These are phyloP conservation scores for Tetragonula carbonaria DNA, from an alignment of 2,888 invertebrate genomes.

Conservation along the genomic window DNA sequence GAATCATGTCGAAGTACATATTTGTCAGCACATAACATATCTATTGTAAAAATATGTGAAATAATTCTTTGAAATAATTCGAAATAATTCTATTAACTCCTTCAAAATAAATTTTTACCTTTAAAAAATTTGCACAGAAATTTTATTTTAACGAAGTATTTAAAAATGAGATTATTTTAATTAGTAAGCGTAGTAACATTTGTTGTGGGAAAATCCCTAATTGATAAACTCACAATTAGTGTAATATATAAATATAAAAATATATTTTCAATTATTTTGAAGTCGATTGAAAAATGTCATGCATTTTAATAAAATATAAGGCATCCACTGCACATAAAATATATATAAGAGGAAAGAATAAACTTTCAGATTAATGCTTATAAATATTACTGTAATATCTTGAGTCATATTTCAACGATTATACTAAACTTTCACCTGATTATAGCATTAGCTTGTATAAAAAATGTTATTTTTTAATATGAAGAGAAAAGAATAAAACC, in stretches of 20 bases:
- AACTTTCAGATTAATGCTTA: neutral
- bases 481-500: conserved; percentile 46
- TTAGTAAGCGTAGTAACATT: no score
- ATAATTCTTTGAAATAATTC: neutral
- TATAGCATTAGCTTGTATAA: conserved; percentile 5
- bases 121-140: no score
- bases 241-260: no score
- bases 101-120: no score
- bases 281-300: no score
- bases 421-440: conserved; percentile 21
- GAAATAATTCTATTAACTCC: neutral
- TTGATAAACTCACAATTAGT: no score
- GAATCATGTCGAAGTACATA: neutral
- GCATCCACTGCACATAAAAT: neutral
- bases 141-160: no score
- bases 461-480: conserved; percentile 30
- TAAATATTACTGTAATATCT: neutral
- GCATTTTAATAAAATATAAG: no score
- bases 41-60: neutral
- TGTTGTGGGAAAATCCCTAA: no score
- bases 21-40: neutral
- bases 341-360: neutral
- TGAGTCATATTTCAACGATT: neutral
- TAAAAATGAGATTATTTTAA: no score
- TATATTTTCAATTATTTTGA: no score